phyloP scores from a whole-genome alignment of 2,888 invertebrate genomes.

The Diarsia rubi region DNA sequence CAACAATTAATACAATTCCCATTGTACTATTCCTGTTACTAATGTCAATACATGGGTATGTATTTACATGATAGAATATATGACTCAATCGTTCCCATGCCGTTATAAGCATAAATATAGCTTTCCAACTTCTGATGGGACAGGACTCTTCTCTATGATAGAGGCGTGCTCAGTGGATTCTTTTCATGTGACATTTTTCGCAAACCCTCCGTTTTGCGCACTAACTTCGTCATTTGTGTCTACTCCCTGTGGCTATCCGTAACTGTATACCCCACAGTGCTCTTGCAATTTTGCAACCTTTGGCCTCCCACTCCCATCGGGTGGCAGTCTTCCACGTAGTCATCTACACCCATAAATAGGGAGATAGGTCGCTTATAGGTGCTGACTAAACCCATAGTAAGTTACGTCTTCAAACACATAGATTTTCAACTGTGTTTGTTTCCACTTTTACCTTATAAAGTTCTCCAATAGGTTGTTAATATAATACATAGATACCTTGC shows the following conservation, averaged over 20 bases:
- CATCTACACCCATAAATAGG: not conserved
- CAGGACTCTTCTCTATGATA: not conserved
- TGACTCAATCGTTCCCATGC: not conserved
- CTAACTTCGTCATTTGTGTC: not conserved
- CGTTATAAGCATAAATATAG: not conserved
- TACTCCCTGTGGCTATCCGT: not conserved
- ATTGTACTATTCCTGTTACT: constrained; percentile 18
- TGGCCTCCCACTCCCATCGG: too few species aligned
- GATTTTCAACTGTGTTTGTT: not conserved
- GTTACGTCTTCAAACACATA: not conserved
- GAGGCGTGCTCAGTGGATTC: not conserved
- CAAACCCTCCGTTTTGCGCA: not conserved
- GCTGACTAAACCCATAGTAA: not conserved
- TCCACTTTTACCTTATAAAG: not conserved
- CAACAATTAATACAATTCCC: constrained; percentile 23
- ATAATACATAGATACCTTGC: not conserved
- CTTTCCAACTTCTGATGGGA: not conserved
- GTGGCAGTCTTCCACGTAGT: not conserved
- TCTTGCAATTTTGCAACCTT: not conserved
- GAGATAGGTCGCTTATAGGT: too few species aligned
- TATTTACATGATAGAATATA: constrained; percentile 10
- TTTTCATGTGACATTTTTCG: not conserved
- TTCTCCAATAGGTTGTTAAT: not conserved
- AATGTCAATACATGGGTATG: constrained; percentile 1
- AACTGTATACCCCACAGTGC: not conserved